Evolutionary conservation across 2,797 vertebrate species (phyloP).

Genomic region (Pantherophis vulpinus): DNA sequence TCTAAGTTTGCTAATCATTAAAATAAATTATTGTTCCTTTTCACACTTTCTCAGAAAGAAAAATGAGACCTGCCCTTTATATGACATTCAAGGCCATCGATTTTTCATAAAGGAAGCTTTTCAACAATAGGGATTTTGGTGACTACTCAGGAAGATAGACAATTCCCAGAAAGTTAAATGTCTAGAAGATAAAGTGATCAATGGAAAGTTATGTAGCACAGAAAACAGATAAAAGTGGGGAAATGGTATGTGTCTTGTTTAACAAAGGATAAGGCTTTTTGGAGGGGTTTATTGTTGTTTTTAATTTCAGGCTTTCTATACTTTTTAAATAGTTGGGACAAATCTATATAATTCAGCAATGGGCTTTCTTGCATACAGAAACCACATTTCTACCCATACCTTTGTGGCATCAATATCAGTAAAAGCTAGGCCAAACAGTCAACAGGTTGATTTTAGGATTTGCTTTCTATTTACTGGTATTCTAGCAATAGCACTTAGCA

Average conservation of each 20-base stretch:
- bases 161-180: neutral
- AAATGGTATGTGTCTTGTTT: too few species aligned
- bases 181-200: neutral
- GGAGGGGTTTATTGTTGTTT: neutral
- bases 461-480: neutral
- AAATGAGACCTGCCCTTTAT: conserved; percentile 18
- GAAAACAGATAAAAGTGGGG: neutral
- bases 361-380: neutral
- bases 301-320: conserved; percentile 23
- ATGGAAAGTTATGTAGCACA: neutral
- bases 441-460: neutral
- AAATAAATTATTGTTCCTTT: conserved; percentile 50
- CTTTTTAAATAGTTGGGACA: neutral
- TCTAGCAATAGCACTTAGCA: neutral
- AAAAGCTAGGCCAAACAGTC: neutral
- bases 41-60: conserved; percentile 39
- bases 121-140: neutral
- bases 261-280: neutral
- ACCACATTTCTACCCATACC: neutral
- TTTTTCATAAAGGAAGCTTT: neutral
- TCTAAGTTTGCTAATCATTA: conserved; percentile 18
- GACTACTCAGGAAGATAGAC: neutral
- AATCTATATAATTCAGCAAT: neutral
- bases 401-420: neutral
- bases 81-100: neutral